Conservation (phyloP, 2,888 invertebrate genomes). For the Drosophila lacicola region DNA sequence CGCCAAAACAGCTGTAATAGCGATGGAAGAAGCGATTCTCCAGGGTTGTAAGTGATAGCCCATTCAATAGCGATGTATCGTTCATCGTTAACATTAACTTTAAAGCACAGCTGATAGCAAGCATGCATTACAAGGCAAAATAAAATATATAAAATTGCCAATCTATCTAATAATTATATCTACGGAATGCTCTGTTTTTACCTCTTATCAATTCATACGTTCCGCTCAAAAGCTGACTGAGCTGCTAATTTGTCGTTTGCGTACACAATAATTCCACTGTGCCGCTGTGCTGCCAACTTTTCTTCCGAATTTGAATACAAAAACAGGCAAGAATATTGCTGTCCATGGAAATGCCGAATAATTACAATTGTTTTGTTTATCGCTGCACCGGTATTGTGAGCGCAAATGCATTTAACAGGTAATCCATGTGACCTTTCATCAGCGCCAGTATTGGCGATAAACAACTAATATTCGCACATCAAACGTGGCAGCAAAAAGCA, state of each 20-base stretch:
- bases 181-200: too few species aligned
- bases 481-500: slow-evolving; percentile 98
- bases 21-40: slow-evolving; percentile 25
- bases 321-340: too few species aligned
- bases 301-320: too few species aligned
- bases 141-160: background rate
- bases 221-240: too few species aligned
- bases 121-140: background rate
- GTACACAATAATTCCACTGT: too few species aligned
- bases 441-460: slow-evolving; percentile 98
- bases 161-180: background rate
- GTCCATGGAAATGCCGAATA: too few species aligned
- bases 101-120: background rate
- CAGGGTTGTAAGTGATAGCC: background rate
- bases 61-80: background rate
- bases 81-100: too few species aligned
- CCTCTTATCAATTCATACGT: too few species aligned
- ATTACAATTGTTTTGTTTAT: too few species aligned
- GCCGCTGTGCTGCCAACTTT: too few species aligned
- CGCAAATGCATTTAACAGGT: slow-evolving; percentile 85
- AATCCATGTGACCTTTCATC: slow-evolving; percentile 98
- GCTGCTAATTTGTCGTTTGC: too few species aligned
- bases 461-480: slow-evolving; percentile 90
- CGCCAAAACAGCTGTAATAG: slow-evolving; percentile 67
- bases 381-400: too few species aligned